Percentiles rank a stretch among this genome's conserved stretches.
Evolutionary conservation across 2,888 invertebrate species (phyloP).

Genomic region (Arrhopalites spinosus): DNA sequence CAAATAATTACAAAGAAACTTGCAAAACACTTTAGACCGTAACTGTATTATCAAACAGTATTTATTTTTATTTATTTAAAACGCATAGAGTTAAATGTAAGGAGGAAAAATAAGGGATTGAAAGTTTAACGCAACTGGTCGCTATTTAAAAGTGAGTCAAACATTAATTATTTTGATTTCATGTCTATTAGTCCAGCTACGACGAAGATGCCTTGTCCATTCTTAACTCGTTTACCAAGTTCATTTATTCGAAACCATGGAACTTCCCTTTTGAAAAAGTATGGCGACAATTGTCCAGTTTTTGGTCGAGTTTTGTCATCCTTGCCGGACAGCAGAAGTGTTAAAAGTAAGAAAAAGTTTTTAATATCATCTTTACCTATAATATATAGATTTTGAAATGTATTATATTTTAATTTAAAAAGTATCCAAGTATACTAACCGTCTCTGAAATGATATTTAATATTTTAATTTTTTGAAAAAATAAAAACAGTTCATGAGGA

Average conservation of each 20-base stretch:
- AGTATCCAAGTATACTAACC: too few species aligned
- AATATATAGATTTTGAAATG: not conserved
- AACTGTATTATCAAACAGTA: too few species aligned
- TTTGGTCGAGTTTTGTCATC: conserved; percentile 64
- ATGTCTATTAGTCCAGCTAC: not conserved
- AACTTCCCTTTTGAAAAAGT: conserved; percentile 74
- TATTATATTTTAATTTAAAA: not conserved
- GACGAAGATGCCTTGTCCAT: conserved; percentile 79
- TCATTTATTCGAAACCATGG: conserved; percentile 84
- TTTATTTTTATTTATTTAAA: too few species aligned
- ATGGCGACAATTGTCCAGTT: conserved; percentile 81
- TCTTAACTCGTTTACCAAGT: conserved; percentile 77
- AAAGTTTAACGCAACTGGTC: not conserved
- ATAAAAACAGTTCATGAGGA: not conserved
- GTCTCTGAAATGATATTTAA: too few species aligned
- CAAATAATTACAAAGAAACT: too few species aligned
- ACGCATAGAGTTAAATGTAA: not conserved
- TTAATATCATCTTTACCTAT: not conserved
- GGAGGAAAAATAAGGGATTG: not conserved
- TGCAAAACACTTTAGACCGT: too few species aligned
- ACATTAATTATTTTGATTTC: not conserved
- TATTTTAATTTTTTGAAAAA: not conserved
- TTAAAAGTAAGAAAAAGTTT: not conserved
- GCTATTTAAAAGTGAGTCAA: not conserved
- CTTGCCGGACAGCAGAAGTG: conserved; percentile 33